A percentile compares a stretch with the other conserved stretches of the same genome.
phyloP scores from a whole-genome alignment of 1,140 invertebrate species.

The Phymastichus coffea region DNA sequence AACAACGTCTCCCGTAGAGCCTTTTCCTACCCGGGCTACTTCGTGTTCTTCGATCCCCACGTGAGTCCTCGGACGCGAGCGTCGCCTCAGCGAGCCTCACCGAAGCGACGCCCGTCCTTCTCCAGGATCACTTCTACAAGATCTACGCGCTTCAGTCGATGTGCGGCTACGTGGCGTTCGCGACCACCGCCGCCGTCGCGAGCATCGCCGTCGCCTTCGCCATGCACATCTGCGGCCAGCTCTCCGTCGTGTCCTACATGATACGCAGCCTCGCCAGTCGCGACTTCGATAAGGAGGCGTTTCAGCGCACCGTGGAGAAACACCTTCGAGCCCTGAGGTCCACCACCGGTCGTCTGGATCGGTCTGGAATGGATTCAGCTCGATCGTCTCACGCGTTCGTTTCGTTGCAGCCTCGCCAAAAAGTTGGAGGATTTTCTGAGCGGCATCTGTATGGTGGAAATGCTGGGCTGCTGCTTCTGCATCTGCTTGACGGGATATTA shows the following conservation, averaged over 20 bases:
- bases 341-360: too few species aligned
- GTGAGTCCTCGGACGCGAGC: not conserved
- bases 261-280: conserved; percentile 1
- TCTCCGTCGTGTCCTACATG: not conserved
- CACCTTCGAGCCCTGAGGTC: too few species aligned
- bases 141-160: not conserved
- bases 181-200: not conserved
- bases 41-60: not conserved
- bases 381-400: too few species aligned
- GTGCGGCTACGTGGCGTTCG: not conserved
- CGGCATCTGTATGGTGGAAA: conserved; percentile 34
- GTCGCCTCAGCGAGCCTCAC: conserved; percentile 10
- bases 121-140: conserved; percentile 1
- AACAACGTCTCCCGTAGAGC: not conserved
- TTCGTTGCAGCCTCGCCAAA: conserved; percentile 33
- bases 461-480: conserved; percentile 32
- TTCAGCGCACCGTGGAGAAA: too few species aligned
- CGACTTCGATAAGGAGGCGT: too few species aligned
- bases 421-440: conserved; percentile 32
- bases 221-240: too few species aligned
- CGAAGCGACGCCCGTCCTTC: not conserved
- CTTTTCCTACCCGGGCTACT: not conserved
- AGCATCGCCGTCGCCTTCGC: too few species aligned
- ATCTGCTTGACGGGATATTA: conserved; percentile 36
- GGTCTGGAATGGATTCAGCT: too few species aligned